Evolutionary conservation across 2,797 vertebrate species (phyloP).

Genomic region (Geotrypetes seraphini): DNA sequence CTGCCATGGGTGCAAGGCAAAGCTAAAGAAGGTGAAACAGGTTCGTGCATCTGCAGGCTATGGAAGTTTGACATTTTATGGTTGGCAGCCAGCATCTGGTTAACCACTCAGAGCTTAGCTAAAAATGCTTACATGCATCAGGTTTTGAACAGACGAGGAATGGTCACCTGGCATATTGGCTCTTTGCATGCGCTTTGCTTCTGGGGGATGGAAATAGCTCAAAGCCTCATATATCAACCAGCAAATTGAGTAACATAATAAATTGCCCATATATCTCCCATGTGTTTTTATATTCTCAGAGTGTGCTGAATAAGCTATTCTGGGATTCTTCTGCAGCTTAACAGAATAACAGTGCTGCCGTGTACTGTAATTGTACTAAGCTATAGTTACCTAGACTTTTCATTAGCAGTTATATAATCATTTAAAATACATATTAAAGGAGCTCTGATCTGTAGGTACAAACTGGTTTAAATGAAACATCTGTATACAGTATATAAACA

Average conservation of each 20-base stretch:
- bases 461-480: too few species aligned
- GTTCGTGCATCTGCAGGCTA: conserved; percentile 17
- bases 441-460: too few species aligned
- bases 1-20: conserved; percentile 16
- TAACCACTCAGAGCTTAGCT: not conserved
- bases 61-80: not conserved
- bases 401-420: too few species aligned
- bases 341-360: too few species aligned
- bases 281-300: too few species aligned
- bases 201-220: conserved; percentile 1
- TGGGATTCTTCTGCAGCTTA: too few species aligned
- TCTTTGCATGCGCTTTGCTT: not conserved
- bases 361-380: too few species aligned
- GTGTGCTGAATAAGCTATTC: too few species aligned
- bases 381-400: too few species aligned
- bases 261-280: too few species aligned
- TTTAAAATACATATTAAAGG: too few species aligned
- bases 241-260: not conserved
- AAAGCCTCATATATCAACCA: not conserved
- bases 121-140: not conserved
- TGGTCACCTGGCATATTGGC: conserved; percentile 1
- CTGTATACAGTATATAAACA: too few species aligned
- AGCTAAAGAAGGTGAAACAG: conserved; percentile 17
- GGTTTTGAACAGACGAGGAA: not conserved
- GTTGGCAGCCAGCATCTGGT: conserved; percentile 1